These are phyloP conservation scores for Aphidoletes aphidimyza DNA, from an alignment of 2,888 invertebrate species.

Conservation along the genomic window DNA sequence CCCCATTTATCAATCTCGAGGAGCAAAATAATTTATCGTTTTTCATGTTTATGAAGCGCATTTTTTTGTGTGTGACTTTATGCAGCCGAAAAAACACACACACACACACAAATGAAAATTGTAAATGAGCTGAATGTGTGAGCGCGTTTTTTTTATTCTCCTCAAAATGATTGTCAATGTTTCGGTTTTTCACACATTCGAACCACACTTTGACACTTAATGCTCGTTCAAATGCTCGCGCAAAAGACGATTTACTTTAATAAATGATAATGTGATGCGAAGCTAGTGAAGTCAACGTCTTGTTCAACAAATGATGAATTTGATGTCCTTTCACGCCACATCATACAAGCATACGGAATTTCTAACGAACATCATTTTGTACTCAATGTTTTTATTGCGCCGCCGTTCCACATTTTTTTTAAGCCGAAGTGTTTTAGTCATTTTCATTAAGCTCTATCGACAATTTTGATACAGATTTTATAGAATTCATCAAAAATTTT, in stretches of 20 bases:
- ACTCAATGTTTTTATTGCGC: too few species aligned
- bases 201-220: slow-evolving; percentile 41
- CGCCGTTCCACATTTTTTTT: too few species aligned
- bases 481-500: neutral
- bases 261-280: slow-evolving; percentile 53
- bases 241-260: slow-evolving; percentile 38
- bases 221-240: neutral
- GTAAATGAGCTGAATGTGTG: neutral
- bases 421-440: too few species aligned
- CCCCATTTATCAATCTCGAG: slow-evolving; percentile 50
- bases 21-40: slow-evolving; percentile 50
- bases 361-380: neutral
- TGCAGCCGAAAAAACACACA: neutral
- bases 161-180: neutral
- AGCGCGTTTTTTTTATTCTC: neutral
- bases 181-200: slow-evolving; percentile 39
- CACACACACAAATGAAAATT: neutral
- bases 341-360: neutral
- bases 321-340: slow-evolving; percentile 34
- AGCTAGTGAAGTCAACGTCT: slow-evolving; percentile 38
- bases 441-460: too few species aligned
- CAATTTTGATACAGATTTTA: too few species aligned
- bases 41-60: slow-evolving; percentile 52
- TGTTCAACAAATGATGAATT: slow-evolving; percentile 53
- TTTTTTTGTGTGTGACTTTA: slow-evolving; percentile 47